Evolutionary conservation across 2,888 invertebrate species (phyloP).

Genomic region (Oscheius sp.): DNA sequence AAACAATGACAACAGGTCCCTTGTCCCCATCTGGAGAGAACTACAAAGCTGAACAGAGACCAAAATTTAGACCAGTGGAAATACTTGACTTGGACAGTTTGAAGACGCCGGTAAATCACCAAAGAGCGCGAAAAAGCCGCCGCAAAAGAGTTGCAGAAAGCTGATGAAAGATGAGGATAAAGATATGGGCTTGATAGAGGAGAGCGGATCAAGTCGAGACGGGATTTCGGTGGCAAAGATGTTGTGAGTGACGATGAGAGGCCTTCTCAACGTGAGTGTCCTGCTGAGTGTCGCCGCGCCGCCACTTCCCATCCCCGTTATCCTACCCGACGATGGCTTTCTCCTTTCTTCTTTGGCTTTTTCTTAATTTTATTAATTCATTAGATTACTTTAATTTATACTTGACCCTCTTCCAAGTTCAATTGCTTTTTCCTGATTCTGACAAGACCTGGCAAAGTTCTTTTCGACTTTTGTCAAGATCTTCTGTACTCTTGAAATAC

Average conservation of each 20-base stretch:
- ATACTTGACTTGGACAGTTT: conserved; percentile 4
- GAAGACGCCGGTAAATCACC: neutral
- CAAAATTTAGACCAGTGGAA: conserved; percentile 7
- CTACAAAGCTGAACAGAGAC: neutral
- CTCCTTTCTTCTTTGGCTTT: conserved; percentile 18
- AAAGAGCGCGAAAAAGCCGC: conserved; percentile 28
- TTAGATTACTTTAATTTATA: neutral
- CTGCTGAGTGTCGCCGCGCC: conserved; percentile 37
- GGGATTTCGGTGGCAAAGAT: conserved; percentile 28
- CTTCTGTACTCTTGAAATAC: neutral
- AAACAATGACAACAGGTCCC: too few species aligned
- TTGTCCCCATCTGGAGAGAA: too few species aligned
- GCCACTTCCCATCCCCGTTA: conserved; percentile 35
- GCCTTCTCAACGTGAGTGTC: conserved; percentile 36
- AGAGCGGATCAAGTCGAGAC: conserved; percentile 1
- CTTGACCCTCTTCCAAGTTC: neutral
- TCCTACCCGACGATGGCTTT: conserved; percentile 32
- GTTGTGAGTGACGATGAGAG: conserved; percentile 37
- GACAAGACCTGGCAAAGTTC: neutral
- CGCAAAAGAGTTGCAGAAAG: conserved; percentile 6
- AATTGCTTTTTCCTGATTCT: neutral
- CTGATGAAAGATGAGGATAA: neutral
- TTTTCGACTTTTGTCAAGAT: neutral
- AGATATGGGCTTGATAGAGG: neutral
- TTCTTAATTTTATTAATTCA: too few species aligned